phyloP scores from a whole-genome alignment of 2,113 vertebrate species.

The Sturnus vulgaris region DNA sequence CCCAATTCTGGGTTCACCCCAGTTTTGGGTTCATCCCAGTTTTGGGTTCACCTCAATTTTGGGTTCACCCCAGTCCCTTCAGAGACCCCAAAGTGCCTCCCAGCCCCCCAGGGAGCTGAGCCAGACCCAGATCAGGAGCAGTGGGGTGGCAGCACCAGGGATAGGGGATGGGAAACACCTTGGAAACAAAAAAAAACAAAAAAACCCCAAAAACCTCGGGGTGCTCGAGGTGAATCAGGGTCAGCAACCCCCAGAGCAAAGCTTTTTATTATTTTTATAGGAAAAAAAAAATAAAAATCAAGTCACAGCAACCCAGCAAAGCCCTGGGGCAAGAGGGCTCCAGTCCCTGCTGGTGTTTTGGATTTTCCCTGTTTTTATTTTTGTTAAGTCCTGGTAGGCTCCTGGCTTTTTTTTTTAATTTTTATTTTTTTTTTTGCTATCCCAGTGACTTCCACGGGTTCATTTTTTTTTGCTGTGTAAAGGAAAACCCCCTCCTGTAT shows the following conservation, averaged over 20 bases:
- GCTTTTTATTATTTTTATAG: neutral
- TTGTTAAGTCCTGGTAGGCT: neutral
- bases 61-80: neutral
- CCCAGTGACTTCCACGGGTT: neutral
- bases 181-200: neutral
- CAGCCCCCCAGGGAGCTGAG: neutral
- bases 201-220: neutral
- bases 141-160: neutral
- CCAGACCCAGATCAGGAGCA: rapidly evolving
- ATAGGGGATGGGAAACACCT: neutral
- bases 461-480: neutral
- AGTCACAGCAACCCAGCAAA: rapidly evolving
- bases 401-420: neutral
- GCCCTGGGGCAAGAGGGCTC: neutral
- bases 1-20: too few species aligned
- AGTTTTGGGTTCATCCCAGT: neutral
- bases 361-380: neutral
- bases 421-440: neutral
- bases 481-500: constrained; percentile 15
- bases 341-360: neutral
- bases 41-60: neutral
- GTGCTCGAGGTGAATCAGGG: neutral
- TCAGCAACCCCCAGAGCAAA: neutral
- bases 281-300: neutral
- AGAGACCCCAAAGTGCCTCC: constrained; percentile 11